Percentiles rank a stretch among this genome's conserved stretches.
These are phyloP conservation scores for Caradrina clavipalpis DNA, from an alignment of 2,888 invertebrate species.

Conservation along the genomic window DNA sequence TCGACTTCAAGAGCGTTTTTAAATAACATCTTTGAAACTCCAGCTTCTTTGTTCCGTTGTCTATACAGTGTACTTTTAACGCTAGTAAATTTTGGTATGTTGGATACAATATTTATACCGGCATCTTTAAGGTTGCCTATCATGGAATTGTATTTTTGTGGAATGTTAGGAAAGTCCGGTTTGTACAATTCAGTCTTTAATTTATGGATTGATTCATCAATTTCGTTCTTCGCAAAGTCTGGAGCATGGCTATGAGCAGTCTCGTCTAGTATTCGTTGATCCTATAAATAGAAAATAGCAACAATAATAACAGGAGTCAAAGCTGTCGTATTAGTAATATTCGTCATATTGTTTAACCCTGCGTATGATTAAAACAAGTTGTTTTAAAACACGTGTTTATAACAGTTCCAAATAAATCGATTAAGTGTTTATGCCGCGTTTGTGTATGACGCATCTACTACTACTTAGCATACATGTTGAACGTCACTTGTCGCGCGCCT, in stretches of 20 bases:
- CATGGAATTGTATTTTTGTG: slow-evolving; percentile 39
- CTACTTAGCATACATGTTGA: slow-evolving; percentile 28
- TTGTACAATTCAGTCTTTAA: slow-evolving; percentile 35
- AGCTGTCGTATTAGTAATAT: slow-evolving; percentile 5
- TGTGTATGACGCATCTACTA: slow-evolving; percentile 28
- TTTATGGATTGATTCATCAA: slow-evolving; percentile 28
- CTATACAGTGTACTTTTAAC: slow-evolving; percentile 31
- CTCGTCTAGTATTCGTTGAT: slow-evolving; percentile 30
- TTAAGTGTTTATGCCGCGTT: slow-evolving; percentile 26
- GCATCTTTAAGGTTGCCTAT: slow-evolving; percentile 36
- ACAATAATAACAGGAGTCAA: slow-evolving; percentile 24
- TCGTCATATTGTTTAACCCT: slow-evolving; percentile 18
- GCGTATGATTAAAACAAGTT: slow-evolving; percentile 24
- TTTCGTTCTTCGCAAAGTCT: slow-evolving; percentile 34
- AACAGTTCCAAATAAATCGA: slow-evolving; percentile 24
- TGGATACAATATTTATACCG: slow-evolving; percentile 31
- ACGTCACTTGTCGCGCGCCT: slow-evolving; percentile 22
- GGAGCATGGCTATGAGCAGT: slow-evolving; percentile 26
- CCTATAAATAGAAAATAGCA: slow-evolving; percentile 25
- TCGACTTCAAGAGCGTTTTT: slow-evolving; percentile 34
- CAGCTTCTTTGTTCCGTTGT: slow-evolving; percentile 33
- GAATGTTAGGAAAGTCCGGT: slow-evolving; percentile 35
- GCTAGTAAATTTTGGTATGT: slow-evolving; percentile 30
- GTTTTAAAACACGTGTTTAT: slow-evolving; percentile 26
- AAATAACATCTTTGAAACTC: slow-evolving; percentile 33